Percentiles rank a stretch among this genome's conserved stretches.
These are phyloP conservation scores for Neomorphus geoffroyi DNA, from an alignment of 2,797 vertebrate genomes.

Conservation along the genomic window DNA sequence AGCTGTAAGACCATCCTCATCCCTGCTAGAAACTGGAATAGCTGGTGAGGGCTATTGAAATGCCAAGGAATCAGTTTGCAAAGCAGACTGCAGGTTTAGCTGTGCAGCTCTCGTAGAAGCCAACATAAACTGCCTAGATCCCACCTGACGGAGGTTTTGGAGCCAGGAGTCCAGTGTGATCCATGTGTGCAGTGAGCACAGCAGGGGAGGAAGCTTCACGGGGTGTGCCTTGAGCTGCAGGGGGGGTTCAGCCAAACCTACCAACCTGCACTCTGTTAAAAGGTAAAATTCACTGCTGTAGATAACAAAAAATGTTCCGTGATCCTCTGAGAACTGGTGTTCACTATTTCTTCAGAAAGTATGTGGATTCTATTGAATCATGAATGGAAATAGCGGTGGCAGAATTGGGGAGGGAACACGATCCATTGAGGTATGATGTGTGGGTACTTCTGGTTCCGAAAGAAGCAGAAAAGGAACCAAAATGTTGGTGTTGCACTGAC, in stretches of 20 bases:
- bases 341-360: neutral
- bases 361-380: neutral
- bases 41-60: neutral
- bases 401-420: neutral
- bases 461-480: neutral
- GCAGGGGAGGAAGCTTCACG: neutral
- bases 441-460: neutral
- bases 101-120: neutral
- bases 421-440: neutral
- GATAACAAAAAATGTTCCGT: neutral
- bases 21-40: neutral
- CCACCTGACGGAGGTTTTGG: neutral
- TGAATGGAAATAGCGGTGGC: neutral
- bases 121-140: neutral
- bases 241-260: neutral
- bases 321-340: neutral
- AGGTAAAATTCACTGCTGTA: neutral
- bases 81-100: neutral
- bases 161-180: neutral
- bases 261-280: neutral
- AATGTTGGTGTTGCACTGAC: neutral
- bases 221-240: neutral
- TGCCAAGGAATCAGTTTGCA: neutral
- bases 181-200: accelerated
- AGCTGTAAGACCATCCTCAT: neutral